Evolutionary conservation across 2,888 invertebrate species (phyloP), one percentile per base, ranked within the genome.

Genomic region (Acronicta psi): DNA sequence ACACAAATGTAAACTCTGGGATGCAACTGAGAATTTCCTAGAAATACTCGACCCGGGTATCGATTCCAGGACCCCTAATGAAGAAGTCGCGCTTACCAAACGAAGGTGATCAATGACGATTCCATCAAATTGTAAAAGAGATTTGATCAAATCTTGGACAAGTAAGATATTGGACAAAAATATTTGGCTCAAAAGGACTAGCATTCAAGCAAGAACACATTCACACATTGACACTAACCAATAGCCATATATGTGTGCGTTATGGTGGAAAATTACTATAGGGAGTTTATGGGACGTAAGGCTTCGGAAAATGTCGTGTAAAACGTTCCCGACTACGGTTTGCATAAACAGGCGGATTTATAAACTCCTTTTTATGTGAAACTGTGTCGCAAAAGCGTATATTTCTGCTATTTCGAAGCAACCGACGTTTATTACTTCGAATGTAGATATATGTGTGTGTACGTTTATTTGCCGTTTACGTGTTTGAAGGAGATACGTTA

Each of bases 181-280:
- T n/a, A n/a, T n/a, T n/a, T n/a, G n/a, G n/a, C n/a, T n/a, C n/a
- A n/a, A n/a, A 1, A 23, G 4, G 7, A 1, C 7, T 23, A 1
- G 7, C 1, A 9, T 9, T 29, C 3, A 6, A 11, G 11, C 11
- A 2, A 25, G 29, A 11, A 29, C 10, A 29, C 25, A 54, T 52
- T 14, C 37, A 41, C 36, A 45, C 16, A 47, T 43, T 47, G 36
- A 31, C 11, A 47, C 17, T 14, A 18, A 31, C 13, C 11, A 4
- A n/a, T 34, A 34, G n/a, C 3, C 17, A 34, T 46, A 7, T 52
- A 11, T 43, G 43, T 58, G 59, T 47, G 61, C 67, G 52, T 41
- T 59, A 67, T 69, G 54, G 72, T 76, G 73, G 79, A 80, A 80
- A 79, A 80, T 80, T 71, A 76, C 69, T 72, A 72, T 69, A 56